Evolutionary conservation across 2,888 invertebrate genomes (phyloP), one percentile per base, ranked within the genome.

Genomic region (Eucera pruinosa): DNA sequence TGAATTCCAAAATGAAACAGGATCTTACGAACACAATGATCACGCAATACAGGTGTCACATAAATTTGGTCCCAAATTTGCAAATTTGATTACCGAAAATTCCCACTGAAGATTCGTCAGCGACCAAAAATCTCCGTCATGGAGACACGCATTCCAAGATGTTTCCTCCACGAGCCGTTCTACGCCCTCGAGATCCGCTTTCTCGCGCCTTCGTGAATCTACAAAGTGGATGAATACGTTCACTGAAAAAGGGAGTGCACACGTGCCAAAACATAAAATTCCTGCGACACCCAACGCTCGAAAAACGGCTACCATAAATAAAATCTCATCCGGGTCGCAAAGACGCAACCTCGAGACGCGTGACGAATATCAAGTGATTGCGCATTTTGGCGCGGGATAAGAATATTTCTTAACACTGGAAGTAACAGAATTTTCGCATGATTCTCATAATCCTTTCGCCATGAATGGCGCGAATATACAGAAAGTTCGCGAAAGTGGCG

Each of bases 301-400:
- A 68, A 64, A 82, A 73, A 65, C 67, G 62, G 68, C 62, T 25
- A 43, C 76, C 73, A 77, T 78, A 74, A 80, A 83, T 80, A 75
- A 80, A 79, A 75, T 78, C 74, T 70, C 62, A 78, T 79, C 76
- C 80, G 77, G 77, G 75, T 75, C 76, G 73, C 18, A 30, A 74
- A 72, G 65, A 77, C 64, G 62, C 71, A 78, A 78, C 73, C 69
- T 74, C 73, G 70, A 25, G n/a, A 52, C 61, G 45, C 68, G 70
- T 52, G 27, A 45, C 64, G 78, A 79, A 78, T 76, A 55, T 68
- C 55, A 62, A 76, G 71, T 36, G 57, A 70, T 69, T 57, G 27
- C 62, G 52, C 33, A 27, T 54, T 47, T 25, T 15, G 4, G 15
- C 43, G 23, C 11, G 18, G 55, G 9, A 50, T 27, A 33, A 43